Base-by-base conservation (phyloP, 2,888 invertebrate genomes). In the Stegana nigrithorax region DNA sequence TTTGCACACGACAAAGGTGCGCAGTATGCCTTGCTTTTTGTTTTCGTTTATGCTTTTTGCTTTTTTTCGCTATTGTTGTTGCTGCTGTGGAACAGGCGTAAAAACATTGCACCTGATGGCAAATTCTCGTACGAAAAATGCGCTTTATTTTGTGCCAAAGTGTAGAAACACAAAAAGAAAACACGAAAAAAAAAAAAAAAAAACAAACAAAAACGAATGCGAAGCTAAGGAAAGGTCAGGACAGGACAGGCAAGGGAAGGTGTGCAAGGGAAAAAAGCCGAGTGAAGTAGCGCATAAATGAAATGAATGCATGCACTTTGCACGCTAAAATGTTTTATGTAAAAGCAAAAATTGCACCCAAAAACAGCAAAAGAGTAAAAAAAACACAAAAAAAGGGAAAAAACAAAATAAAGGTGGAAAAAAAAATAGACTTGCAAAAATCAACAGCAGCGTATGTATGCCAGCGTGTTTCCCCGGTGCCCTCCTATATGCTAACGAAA, bases 301-400 rank as follows among this genome's bases (percentile, higher is more conserved):
- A 8, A 44, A 19, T 10, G 17, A 27, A 58, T 44, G 19, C 45
- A 42, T 27, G 59, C 59, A 60, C 59, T 60, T 60, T 60, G 26
- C 51, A 23, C 39, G 39, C 17, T 39, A 26, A 26, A 50, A 26
- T 7, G 27, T 19, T 14, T 27, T 2, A 12, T 5, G 26, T 21
- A n/a, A 23, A 25, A 2, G 27, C 44, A 26, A 51, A 29, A 51
- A 51, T 51, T 51, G 27, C 27, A 51, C 29, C 17, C 17, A 27
- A 25, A 50, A 8, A 21, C 7, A 1, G 25, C 12, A 10, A 12
- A n/a, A 21, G 25, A 1, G 25, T 17, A 21, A 27, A 55, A 55
- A 55, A 32, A 14, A 53, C 29, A 19, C 26, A 39, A 26, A 19
- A 56, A 36, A 12, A 36, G 26, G 25, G 25, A 42, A 14, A 32